These are phyloP conservation scores for Hucho hucho DNA, from an alignment of 2,113 vertebrate genomes.

Conservation along the genomic window DNA sequence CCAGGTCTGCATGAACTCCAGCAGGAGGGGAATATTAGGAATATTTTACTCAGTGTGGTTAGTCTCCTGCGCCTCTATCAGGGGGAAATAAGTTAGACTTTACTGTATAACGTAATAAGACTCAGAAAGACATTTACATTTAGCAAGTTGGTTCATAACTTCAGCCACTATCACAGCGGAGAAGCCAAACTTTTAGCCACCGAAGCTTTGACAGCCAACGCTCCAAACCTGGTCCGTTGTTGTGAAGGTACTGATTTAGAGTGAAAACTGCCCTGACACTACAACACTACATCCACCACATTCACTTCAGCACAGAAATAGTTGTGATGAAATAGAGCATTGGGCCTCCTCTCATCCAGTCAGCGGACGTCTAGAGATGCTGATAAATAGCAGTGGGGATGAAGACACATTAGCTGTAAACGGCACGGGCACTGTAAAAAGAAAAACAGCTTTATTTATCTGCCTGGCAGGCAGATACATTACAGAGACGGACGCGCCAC, in stretches of 20 bases:
- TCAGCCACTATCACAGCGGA: slow-evolving; percentile 29
- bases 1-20: slow-evolving; percentile 93
- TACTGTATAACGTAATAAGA: slow-evolving; percentile 36
- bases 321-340: not conserved
- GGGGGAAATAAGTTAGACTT: slow-evolving; percentile 18
- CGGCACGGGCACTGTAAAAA: slow-evolving; percentile 66
- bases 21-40: slow-evolving; percentile 87
- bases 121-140: slow-evolving; percentile 40
- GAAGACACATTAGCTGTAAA: slow-evolving; percentile 66
- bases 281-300: not conserved
- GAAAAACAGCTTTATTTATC: slow-evolving; percentile 72
- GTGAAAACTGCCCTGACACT: not conserved
- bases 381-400: slow-evolving; percentile 69
- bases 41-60: slow-evolving; percentile 90
- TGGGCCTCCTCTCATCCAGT: slow-evolving; percentile 16
- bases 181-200: slow-evolving; percentile 36
- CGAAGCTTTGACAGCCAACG: slow-evolving; percentile 14
- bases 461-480: slow-evolving; percentile 59
- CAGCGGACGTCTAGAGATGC: slow-evolving; percentile 57
- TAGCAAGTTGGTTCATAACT: slow-evolving; percentile 24
- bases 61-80: slow-evolving; percentile 76
- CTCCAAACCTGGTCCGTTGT: no score
- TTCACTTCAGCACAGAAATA: not conserved
- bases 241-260: not conserved
- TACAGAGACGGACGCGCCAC: slow-evolving; percentile 52